Base-by-base conservation (phyloP, 2,113 vertebrate species). In the Desmodus rotundus region DNA sequence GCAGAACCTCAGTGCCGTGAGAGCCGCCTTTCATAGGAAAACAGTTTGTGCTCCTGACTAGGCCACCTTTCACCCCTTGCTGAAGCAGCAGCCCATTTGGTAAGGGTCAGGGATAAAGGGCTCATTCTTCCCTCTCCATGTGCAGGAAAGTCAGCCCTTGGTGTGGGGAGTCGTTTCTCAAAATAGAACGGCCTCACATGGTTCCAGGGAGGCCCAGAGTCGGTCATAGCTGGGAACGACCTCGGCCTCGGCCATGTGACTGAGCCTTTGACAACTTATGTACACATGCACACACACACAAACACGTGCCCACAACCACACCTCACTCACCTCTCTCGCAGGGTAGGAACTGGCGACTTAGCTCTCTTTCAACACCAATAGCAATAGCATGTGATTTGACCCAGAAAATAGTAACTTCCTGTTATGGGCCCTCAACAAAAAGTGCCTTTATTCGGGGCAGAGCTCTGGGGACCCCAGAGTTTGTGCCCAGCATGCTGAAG, bases 401-500 rank as follows among this genome's bases (percentile, higher is more conserved):
- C 98, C 98, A 98, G 98, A 98, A 98, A 98, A 98, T 98, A 98
- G 98, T 98, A 98, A 99, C 99, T 99, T 99, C 99, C 98, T 99
- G 99, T 98, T 91, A 97, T 98, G 98, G 97, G 98, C 98, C 97
- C 98, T 99, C 98, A 98, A 98, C 98, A 99, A 98, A 98, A 77
- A 97, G 98, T 45, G 97, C 98, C 98, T 99, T 99, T 99, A 98
- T 99, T 97, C 98, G 91, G 94, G 96, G 98, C 97, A 97, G 98
- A 98, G 98, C 98, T 99, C 98, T 98, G 98, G 98, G 98, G 98
- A 98, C 98, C 98, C 98, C 98, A 97, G 98, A 98, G 98, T 98
- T 98, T 98, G 98, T 98, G 98, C 98, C 98, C 96, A 97, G 97
- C 89, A 41, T 96, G 97, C 97, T 97, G 87, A 97, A 98, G 98